These are phyloP conservation scores for Manis pentadactyla DNA, from an alignment of 2,797 vertebrate species.

Conservation along the genomic window DNA sequence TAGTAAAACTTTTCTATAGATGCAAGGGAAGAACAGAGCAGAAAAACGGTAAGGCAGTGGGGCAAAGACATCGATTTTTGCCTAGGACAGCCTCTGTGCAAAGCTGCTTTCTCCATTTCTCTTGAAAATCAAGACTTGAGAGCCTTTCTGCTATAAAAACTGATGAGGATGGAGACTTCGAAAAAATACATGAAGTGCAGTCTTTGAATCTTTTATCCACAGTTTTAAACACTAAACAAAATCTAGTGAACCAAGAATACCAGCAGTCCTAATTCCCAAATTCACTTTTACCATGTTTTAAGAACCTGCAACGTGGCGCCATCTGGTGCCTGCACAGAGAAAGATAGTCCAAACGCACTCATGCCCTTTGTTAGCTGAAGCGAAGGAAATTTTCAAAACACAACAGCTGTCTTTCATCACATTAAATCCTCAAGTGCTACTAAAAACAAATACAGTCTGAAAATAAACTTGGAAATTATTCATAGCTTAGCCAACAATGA, in stretches of 20 bases:
- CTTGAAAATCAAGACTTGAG: not conserved
- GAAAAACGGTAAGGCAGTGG: fast-evolving
- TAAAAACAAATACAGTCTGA: not conserved
- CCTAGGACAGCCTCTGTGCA: fast-evolving
- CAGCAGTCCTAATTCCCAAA: not conserved
- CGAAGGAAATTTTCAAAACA: not conserved
- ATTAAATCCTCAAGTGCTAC: not conserved
- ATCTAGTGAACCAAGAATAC: not conserved
- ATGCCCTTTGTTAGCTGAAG: not conserved
- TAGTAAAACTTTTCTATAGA: not conserved
- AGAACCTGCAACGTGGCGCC: constrained; percentile 83
- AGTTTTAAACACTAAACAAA: not conserved
- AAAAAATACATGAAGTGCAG: fast-evolving
- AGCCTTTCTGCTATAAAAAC: fast-evolving
- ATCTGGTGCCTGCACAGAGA: constrained; percentile 79
- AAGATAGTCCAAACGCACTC: not conserved
- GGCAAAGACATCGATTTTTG: no score
- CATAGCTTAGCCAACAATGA: not conserved
- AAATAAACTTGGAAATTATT: not conserved
- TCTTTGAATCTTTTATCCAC: not conserved
- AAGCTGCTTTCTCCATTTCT: fast-evolving
- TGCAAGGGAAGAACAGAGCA: not conserved
- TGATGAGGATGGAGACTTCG: not conserved
- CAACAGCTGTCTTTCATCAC: not conserved
- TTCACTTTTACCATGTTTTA: not conserved